Conservation (phyloP, 1,140 invertebrate genomes). For the Drosophila quadrilineata region DNA sequence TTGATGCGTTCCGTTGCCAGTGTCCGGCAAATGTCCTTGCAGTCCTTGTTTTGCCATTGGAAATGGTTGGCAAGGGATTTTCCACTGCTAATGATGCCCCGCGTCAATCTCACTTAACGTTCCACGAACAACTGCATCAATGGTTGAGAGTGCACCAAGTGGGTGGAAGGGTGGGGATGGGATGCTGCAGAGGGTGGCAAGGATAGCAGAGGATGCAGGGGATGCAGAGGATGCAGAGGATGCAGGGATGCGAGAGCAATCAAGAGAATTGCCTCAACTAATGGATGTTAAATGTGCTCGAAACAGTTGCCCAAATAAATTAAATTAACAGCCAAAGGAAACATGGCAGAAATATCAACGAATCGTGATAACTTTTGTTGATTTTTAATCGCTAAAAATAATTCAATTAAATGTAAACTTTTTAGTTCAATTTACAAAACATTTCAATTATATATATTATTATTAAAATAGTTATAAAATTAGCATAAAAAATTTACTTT, state of each 20-base stretch:
- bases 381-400: too few relatives aligned
- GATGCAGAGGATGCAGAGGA: constrained; percentile 12
- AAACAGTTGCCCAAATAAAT: constrained; percentile 79
- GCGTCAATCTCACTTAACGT: constrained; percentile 31
- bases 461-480: too few relatives aligned
- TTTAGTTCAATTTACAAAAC: too few relatives aligned
- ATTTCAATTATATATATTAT: too few relatives aligned
- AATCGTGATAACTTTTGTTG: too few relatives aligned
- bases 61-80: not conserved
- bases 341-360: too few relatives aligned
- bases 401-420: too few relatives aligned
- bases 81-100: constrained; percentile 30
- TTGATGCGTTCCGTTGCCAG: constrained; percentile 58
- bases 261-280: constrained; percentile 73
- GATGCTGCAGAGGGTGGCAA: constrained; percentile 17
- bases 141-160: not conserved
- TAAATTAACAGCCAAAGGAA: constrained; percentile 66
- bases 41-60: constrained; percentile 24
- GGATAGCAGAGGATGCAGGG: not conserved
- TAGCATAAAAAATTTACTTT: too few relatives aligned
- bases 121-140: not conserved
- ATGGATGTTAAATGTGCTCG: constrained; percentile 77
- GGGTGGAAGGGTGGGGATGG: not conserved
- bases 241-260: constrained; percentile 58
- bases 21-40: constrained; percentile 30